Conservation (phyloP, 2,888 invertebrate species). For the Coleophora flavipennella region DNA sequence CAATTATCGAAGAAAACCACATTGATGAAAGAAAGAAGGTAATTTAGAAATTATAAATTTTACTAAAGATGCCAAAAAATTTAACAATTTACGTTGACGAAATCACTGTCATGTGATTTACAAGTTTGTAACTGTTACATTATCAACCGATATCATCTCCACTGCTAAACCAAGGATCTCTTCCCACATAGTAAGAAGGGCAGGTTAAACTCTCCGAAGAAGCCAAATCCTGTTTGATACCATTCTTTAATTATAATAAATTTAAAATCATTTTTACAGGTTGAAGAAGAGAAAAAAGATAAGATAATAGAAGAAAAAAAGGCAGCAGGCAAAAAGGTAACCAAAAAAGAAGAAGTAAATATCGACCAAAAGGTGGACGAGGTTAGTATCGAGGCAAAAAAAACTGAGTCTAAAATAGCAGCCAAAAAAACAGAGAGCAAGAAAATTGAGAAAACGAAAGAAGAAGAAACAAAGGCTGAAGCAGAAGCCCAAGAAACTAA, state of each 20-base stretch:
- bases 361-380: conserved; percentile 52
- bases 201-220: no score
- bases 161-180: no score
- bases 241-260: no score
- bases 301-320: conserved; percentile 32
- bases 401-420: conserved; percentile 40
- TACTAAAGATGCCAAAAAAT: no score
- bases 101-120: no score
- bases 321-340: conserved; percentile 21
- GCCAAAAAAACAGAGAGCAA: conserved; percentile 46
- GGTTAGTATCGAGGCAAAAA: conserved; percentile 40
- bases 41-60: conserved; percentile 16
- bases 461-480: conserved; percentile 62
- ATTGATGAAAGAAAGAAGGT: conserved; percentile 63
- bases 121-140: no score
- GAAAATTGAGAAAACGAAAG: conserved; percentile 41
- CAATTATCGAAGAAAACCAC: conserved; percentile 63
- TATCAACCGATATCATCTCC: no score
- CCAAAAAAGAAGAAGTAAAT: conserved; percentile 10
- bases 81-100: no score
- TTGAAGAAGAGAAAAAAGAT: conserved; percentile 35
- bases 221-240: no score
- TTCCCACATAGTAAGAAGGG: no score
- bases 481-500: conserved; percentile 64
- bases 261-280: conserved; percentile 1